phyloP scores from a whole-genome alignment of 2,888 invertebrate species.

The Apamea epomidion region DNA sequence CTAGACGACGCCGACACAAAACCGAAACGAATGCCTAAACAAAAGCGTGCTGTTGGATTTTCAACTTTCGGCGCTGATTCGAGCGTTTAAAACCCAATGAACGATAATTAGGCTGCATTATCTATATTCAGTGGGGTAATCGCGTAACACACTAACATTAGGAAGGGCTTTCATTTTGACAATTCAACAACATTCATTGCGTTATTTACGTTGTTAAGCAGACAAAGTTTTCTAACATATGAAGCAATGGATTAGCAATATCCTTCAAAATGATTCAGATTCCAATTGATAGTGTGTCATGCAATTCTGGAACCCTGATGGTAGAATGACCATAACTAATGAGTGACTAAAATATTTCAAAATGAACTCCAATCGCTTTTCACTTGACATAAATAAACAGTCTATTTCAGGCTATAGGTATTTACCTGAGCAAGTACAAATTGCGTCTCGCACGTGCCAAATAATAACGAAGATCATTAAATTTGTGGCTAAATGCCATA shows the following conservation, averaged over 20 bases:
- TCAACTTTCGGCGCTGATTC: not conserved
- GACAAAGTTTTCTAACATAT: too few relatives aligned
- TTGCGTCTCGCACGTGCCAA: constrained; percentile 47
- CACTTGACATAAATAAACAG: constrained; percentile 38
- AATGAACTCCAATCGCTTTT: constrained; percentile 22
- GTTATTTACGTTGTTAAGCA: too few relatives aligned
- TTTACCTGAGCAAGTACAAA: constrained; percentile 57
- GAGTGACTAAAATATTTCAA: not conserved
- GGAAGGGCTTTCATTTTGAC: too few relatives aligned
- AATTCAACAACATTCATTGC: too few relatives aligned
- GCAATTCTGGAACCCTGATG: not conserved
- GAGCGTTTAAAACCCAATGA: not conserved
- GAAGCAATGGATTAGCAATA: too few relatives aligned
- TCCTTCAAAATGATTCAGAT: too few relatives aligned
- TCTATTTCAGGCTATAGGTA: constrained; percentile 51
- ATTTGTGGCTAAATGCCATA: constrained; percentile 63
- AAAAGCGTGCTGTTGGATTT: not conserved
- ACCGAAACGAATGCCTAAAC: not conserved
- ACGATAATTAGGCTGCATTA: not conserved
- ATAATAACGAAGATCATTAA: constrained; percentile 54
- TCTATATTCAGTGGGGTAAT: not conserved
- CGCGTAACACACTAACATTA: too few relatives aligned
- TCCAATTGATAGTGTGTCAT: too few relatives aligned
- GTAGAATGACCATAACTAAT: not conserved
- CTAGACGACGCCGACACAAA: not conserved